Conservation (phyloP, 2,113 vertebrate genomes). For the Equus quagga region DNA sequence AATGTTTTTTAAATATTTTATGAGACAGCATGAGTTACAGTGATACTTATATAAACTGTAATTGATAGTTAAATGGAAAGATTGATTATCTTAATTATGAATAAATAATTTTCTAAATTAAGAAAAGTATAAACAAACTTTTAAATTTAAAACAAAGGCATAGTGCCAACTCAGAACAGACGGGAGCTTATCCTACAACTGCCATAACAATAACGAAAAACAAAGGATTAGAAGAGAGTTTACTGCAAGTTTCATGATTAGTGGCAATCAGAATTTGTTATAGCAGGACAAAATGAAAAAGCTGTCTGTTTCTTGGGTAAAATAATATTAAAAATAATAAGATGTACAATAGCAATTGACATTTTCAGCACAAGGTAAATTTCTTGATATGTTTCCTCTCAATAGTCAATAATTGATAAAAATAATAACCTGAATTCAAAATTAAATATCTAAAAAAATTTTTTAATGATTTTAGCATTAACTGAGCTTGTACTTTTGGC, state of each 20-base stretch:
- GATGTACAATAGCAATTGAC: not conserved
- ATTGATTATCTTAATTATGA: not conserved
- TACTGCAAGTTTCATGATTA: not conserved
- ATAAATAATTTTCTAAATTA: not conserved
- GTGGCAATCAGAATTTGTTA: not conserved
- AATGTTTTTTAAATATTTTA: not conserved
- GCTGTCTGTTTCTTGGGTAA: not conserved
- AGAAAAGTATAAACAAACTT: not conserved
- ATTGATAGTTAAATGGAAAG: not conserved
- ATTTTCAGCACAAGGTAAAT: not conserved
- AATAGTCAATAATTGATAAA: not conserved
- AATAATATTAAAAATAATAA: not conserved
- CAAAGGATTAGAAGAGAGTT: not conserved
- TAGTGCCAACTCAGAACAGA: not conserved
- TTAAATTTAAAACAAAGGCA: not conserved
- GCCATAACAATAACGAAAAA: not conserved
- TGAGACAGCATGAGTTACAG: not conserved
- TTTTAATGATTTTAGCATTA: not conserved
- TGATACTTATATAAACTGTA: not conserved
- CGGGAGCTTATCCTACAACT: not conserved
- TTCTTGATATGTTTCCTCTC: not conserved
- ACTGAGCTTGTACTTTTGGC: not conserved
- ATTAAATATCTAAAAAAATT: not conserved
- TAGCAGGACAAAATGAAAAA: not conserved
- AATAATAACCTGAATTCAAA: not conserved